Evolutionary conservation across 2,888 invertebrate genomes (phyloP), one percentile per base, ranked within the genome.

Genomic region (Anthoptus insignis): DNA sequence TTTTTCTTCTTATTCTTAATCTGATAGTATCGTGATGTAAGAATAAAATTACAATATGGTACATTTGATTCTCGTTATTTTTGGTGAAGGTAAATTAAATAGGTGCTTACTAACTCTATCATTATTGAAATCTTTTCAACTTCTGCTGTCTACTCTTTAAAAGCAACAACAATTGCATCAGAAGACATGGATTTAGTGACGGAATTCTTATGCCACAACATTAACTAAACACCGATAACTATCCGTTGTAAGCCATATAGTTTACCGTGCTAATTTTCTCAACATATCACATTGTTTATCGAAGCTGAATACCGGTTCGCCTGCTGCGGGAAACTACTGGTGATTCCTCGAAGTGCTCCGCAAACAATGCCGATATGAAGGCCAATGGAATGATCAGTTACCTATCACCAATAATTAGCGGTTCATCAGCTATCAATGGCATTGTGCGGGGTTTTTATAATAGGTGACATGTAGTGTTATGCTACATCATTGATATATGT

Each of bases 351-450:
- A 81, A 81, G 68, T 22, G 42, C 34, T 65, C 65, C 70, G 80
- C 67, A 69, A 80, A 87, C 86, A 85, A 86, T 85, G 80, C 66
- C 37, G 16, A 57, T 72, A 71, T 72, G 66, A 74, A 77, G 81
- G 81, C 76, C 80, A 81, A 81, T 81, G 74, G 79, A 77, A 78
- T 83, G 80, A 79, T 84, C 81, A 71, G 79, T 82, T 85, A 83
- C 79, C 70, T 72, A 70, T 66, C 78, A 74, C 78, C 79, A 77
- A 76, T 83, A 76, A 75, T 73, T 76, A 77, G 57, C 57, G 56
- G 57, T 64, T 37, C 29, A 47, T n/a, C 42, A 42, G 64, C 27
- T 64, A 64, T 57, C 42, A 37, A 47, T 61, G 57, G 32, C 63
- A 61, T 63, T 49, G 54, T 64, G 7, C 29, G 32, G 8, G 22